phyloP scores from a whole-genome alignment of 2,888 invertebrate species.

The Vesta saturnalis region DNA sequence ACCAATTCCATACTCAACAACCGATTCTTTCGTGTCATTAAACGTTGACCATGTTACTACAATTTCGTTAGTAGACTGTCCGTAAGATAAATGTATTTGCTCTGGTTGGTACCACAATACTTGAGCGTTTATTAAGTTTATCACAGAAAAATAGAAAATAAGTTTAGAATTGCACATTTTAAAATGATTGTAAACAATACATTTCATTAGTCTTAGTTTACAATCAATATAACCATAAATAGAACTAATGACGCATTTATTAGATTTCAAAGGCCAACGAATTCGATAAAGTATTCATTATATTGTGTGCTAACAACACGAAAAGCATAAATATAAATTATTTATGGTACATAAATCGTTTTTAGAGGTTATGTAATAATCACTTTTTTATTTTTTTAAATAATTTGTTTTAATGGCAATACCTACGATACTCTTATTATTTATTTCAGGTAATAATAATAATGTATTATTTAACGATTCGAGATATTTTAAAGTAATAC shows the following conservation, averaged over 20 bases:
- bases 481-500: no score
- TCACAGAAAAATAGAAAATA: neutral
- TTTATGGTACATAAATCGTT: no score
- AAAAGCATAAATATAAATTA: no score
- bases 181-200: neutral
- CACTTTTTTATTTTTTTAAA: no score
- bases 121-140: constrained; percentile 19
- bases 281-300: neutral
- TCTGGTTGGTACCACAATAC: constrained; percentile 69
- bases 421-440: no score
- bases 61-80: constrained; percentile 73
- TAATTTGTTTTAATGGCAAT: no score
- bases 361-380: no score
- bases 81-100: constrained; percentile 74
- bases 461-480: no score
- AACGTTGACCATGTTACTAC: constrained; percentile 87
- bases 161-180: neutral
- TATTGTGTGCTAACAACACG: neutral
- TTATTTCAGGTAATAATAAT: no score
- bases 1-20: constrained; percentile 79
- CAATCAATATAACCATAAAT: neutral
- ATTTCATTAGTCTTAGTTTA: neutral
- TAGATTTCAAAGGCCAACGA: neutral
- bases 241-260: neutral
- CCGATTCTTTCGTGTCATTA: constrained; percentile 71